A percentile compares a stretch with the other conserved stretches of the same genome.
These are phyloP conservation scores for Xenopus borealis DNA, from an alignment of 2,113 vertebrate genomes.

Conservation along the genomic window DNA sequence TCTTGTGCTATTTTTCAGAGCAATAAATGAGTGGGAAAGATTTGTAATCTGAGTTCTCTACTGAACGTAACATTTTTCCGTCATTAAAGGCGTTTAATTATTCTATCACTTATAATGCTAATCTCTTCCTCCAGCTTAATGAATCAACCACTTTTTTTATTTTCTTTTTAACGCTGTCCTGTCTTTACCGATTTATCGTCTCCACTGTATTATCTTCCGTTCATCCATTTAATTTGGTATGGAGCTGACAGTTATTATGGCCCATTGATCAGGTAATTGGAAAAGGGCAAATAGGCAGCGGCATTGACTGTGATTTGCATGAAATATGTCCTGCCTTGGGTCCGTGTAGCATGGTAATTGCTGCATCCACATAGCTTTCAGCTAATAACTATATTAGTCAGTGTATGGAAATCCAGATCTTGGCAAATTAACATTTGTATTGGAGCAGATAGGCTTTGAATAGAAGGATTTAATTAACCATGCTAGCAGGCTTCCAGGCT, in stretches of 20 bases:
- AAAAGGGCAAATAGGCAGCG: conserved; percentile 55
- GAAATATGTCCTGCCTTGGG: conserved; percentile 51
- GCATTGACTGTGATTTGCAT: conserved; percentile 54
- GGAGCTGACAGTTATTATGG: conserved; percentile 48
- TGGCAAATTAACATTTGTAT: conserved; percentile 61
- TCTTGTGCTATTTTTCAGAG: too few relatives aligned
- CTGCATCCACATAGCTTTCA: conserved; percentile 57
- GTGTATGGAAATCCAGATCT: conserved; percentile 63
- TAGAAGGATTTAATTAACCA: conserved; percentile 65
- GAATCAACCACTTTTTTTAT: conserved; percentile 28
- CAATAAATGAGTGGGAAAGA: too few relatives aligned
- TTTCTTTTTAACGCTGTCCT: conserved; percentile 33
- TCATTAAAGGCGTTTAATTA: conserved; percentile 33
- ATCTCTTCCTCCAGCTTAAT: conserved; percentile 22
- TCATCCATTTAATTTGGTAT: conserved; percentile 48
- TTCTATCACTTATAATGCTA: conserved; percentile 37
- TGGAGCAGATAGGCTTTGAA: conserved; percentile 62
- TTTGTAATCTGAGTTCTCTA: not conserved
- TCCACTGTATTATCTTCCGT: conserved; percentile 44
- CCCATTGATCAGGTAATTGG: conserved; percentile 52
- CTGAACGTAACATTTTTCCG: conserved; percentile 16
- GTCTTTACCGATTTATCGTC: conserved; percentile 46
- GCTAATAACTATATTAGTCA: conserved; percentile 65
- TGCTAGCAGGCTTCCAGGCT: conserved; percentile 61
- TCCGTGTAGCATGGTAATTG: conserved; percentile 54